Evolutionary conservation across 2,113 vertebrate genomes (phyloP).

Genomic region (Atractosteus spatula): DNA sequence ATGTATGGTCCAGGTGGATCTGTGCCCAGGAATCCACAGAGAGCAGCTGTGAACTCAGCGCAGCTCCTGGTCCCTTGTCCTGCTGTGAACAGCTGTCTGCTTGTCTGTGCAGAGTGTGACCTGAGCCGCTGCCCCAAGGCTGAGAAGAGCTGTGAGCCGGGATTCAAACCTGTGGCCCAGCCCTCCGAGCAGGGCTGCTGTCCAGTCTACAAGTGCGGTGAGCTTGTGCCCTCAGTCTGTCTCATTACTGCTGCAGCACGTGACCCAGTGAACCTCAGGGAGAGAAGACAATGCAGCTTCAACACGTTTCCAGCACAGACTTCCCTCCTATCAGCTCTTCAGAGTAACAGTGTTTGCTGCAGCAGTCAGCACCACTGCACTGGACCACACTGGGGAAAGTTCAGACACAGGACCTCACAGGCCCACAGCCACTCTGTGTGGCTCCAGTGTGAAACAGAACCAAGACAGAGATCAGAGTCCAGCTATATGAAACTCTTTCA

Average conservation of each 20-base stretch:
- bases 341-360: too few species aligned
- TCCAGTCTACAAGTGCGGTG: constrained; percentile 60
- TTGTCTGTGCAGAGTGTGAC: constrained; percentile 19
- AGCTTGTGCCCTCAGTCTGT: constrained; percentile 19
- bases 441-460: too few species aligned
- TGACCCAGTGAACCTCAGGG: not conserved
- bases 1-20: too few species aligned
- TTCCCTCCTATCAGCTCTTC: not conserved
- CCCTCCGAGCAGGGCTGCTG: constrained; percentile 56
- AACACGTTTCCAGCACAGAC: not conserved
- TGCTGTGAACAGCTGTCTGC: not conserved
- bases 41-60: too few species aligned
- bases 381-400: too few species aligned
- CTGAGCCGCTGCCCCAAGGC: constrained; percentile 42
- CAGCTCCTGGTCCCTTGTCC: not conserved
- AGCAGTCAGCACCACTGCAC: too few species aligned
- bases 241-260: not conserved
- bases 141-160: constrained; percentile 43
- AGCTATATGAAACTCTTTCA: too few species aligned
- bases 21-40: too few species aligned
- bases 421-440: too few species aligned
- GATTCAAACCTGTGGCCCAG: constrained; percentile 30
- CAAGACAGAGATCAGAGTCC: not conserved
- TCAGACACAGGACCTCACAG: too few species aligned
- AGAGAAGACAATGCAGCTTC: not conserved